Conservation (phyloP, 1,140 invertebrate genomes). For the Helicoverpa zea region DNA sequence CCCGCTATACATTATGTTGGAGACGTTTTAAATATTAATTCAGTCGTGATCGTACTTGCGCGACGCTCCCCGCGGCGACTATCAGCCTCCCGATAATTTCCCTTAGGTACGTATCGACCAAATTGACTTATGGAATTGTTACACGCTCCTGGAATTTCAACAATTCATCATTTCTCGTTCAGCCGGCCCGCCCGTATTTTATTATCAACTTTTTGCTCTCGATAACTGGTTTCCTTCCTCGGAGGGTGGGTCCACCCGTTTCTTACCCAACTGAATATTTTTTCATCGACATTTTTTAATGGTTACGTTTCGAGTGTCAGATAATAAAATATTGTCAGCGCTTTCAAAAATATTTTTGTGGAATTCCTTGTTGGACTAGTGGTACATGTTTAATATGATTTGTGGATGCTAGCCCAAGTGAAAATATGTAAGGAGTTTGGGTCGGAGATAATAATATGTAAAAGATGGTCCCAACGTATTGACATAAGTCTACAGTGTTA, state of each 20-base stretch:
- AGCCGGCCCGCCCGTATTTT: conserved; percentile 35
- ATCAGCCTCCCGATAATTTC: conserved; percentile 65
- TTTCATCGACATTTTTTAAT: conserved; percentile 41
- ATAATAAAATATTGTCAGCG: conserved; percentile 48
- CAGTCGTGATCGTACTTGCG: conserved; percentile 1
- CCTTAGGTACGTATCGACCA: conserved; percentile 63
- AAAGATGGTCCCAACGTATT: conserved; percentile 17
- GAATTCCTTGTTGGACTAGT: not conserved
- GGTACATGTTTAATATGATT: conserved; percentile 11
- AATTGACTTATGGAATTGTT: conserved; percentile 73
- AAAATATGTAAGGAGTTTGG: conserved; percentile 7
- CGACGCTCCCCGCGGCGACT: conserved; percentile 32
- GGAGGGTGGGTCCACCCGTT: conserved; percentile 11
- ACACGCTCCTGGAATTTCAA: conserved; percentile 66
- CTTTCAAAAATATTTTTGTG: conserved; percentile 31
- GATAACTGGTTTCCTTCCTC: conserved; percentile 50
- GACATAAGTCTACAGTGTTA: conserved; percentile 8
- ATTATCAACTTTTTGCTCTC: conserved; percentile 48
- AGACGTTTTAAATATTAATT: conserved; percentile 45
- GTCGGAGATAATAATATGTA: conserved; percentile 18
- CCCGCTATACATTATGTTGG: conserved; percentile 9
- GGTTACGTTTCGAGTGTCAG: conserved; percentile 38
- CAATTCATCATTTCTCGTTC: conserved; percentile 65
- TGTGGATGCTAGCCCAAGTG: conserved; percentile 1
- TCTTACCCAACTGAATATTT: conserved; percentile 36